Conservation (phyloP, 2,797 vertebrate species). For the Dendrocincla fuliginosa region DNA sequence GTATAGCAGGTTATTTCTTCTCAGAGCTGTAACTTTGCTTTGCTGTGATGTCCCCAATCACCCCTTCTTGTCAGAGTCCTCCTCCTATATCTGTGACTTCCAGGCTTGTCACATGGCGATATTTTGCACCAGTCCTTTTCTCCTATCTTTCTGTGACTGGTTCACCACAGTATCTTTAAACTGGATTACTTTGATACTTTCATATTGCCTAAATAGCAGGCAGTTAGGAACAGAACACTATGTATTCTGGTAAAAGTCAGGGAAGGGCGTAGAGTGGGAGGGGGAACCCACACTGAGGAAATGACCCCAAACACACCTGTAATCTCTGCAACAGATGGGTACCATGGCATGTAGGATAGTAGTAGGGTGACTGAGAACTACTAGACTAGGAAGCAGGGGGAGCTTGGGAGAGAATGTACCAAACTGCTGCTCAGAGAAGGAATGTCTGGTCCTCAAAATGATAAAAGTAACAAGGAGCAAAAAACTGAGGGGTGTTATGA, state of each 20-base stretch:
- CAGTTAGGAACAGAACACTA: neutral
- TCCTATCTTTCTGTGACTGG: neutral
- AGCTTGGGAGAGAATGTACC: neutral
- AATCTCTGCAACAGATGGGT: neutral
- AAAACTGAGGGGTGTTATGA: neutral
- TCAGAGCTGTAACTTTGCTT: neutral
- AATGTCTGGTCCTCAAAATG: neutral
- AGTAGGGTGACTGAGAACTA: neutral
- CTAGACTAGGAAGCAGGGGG: too few relatives aligned
- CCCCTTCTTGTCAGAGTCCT: neutral
- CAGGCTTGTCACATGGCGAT: neutral
- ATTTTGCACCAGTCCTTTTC: neutral
- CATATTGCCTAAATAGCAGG: neutral
- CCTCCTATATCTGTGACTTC: neutral
- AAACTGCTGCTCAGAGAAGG: neutral
- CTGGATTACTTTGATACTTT: neutral
- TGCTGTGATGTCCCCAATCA: neutral
- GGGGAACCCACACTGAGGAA: neutral
- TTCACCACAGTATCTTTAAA: neutral
- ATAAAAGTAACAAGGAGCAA: neutral
- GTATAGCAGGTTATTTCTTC: neutral
- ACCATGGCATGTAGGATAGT: neutral
- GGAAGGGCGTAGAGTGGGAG: rapidly evolving
- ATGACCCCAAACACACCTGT: neutral
- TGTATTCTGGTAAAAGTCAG: neutral